phyloP scores from a whole-genome alignment of 2,797 vertebrate species.

The Lacerta agilis region DNA sequence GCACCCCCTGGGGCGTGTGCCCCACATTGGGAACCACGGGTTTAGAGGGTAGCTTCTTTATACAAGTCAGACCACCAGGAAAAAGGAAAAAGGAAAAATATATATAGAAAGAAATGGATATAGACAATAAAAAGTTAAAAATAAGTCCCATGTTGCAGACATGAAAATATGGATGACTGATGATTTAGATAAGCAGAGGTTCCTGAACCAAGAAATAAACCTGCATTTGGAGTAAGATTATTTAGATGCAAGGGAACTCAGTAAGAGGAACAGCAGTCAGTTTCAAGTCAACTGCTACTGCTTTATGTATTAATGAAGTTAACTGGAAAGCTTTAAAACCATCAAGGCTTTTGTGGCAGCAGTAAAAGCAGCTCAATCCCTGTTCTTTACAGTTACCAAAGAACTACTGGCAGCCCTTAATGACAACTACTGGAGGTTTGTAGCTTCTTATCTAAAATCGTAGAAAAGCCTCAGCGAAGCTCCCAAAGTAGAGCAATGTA shows the following conservation, averaged over 20 bases:
- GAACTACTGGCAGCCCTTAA: neutral
- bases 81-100: no score
- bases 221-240: neutral
- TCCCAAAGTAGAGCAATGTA: neutral
- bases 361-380: neutral
- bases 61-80: no score
- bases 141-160: neutral
- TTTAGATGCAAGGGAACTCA: neutral
- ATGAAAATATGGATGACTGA: neutral
- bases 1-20: no score
- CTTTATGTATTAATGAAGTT: neutral
- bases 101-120: neutral
- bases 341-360: neutral
- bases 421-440: neutral
- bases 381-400: neutral
- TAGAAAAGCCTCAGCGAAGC: neutral
- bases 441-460: neutral
- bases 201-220: neutral
- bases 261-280: neutral
- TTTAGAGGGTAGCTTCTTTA: no score
- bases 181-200: neutral
- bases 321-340: conserved; percentile 12
- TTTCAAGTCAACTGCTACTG: neutral
- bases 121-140: neutral
- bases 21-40: no score